Evolutionary conservation across 1,140 invertebrate species (phyloP).

Genomic region (Tribolium castaneum): DNA sequence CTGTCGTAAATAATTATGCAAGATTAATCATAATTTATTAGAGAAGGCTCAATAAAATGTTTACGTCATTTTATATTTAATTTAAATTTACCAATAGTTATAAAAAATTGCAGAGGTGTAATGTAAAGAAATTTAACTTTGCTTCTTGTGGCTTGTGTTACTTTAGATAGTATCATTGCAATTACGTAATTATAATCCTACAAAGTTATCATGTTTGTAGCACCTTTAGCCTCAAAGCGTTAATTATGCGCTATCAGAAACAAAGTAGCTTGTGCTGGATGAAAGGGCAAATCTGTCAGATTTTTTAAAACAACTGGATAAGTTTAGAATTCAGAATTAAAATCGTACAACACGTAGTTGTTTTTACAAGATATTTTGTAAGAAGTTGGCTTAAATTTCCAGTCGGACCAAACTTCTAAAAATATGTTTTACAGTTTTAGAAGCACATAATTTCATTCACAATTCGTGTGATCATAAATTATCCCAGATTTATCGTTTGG

Average conservation of each 20-base stretch:
- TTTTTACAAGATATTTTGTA: too few relatives aligned
- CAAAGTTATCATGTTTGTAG: background rate
- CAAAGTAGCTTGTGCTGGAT: too few relatives aligned
- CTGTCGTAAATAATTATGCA: background rate
- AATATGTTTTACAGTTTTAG: background rate
- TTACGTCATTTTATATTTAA: background rate
- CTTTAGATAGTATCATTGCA: background rate
- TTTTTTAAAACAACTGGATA: too few relatives aligned
- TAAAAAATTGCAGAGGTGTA: too few relatives aligned
- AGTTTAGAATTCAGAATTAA: too few relatives aligned
- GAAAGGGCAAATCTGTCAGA: too few relatives aligned
- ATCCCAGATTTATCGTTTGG: background rate
- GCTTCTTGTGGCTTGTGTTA: background rate
- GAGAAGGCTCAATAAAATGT: background rate
- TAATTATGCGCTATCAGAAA: background rate
- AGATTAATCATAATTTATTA: background rate
- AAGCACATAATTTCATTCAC: background rate
- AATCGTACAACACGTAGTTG: too few relatives aligned
- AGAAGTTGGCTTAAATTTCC: too few relatives aligned
- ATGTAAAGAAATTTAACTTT: background rate
- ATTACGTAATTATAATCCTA: background rate
- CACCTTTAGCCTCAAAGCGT: background rate
- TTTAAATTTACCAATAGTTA: too few relatives aligned
- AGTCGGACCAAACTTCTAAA: background rate
- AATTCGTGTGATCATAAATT: background rate